Base-by-base conservation (phyloP, 1,140 invertebrate genomes). In the Anastatus disparis region DNA sequence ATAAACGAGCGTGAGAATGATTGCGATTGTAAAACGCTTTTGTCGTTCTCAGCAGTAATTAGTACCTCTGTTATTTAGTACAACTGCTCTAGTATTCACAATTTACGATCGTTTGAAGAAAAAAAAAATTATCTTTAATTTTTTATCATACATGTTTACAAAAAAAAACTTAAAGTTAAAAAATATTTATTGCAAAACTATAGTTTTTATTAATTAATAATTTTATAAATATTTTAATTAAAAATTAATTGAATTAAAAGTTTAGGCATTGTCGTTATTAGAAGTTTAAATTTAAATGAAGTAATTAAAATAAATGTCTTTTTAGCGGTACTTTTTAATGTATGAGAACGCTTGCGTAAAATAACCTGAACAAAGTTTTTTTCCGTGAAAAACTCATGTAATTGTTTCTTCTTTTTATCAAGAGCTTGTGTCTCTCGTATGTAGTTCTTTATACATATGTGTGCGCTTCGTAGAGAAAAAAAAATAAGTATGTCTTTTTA, bases 401-500 rank as follows among this genome's bases (percentile, higher is more conserved):
- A 52, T 24, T 64, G 61, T 52, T 62, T 62, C 58, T 46, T 46
- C 38, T 61, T 63, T 53, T 56, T 56, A 42, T 56, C 50, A 55
- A 12, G 40, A 56, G 63, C 52, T 68, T 68, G 20, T 65, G 50
- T 68, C 65, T 59, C 55, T 59, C 22, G 26, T 59, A 48, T 24
- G 29, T 68, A 59, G 27, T 38, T 59, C 53, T 68, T 68, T 68
- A 68, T 59, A 68, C 27, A 58, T 59, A 68, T 68, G 65, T 68
- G 65, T 68, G 65, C 53, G 73, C 75, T 76, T 76, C 73, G 75
- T 76, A 76, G 75, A 74, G 29, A 58, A 64, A 70, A 70, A 74
- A 56, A 46, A 69, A 62, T 13, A 42, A 58, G 55, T 40, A 38
- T 10, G 26, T 44, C 24, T 46, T 67, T 56, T 42, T n/a, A n/a